Evolutionary conservation across 2,888 invertebrate genomes (phyloP).

Genomic region (Sisyra terminalis): DNA sequence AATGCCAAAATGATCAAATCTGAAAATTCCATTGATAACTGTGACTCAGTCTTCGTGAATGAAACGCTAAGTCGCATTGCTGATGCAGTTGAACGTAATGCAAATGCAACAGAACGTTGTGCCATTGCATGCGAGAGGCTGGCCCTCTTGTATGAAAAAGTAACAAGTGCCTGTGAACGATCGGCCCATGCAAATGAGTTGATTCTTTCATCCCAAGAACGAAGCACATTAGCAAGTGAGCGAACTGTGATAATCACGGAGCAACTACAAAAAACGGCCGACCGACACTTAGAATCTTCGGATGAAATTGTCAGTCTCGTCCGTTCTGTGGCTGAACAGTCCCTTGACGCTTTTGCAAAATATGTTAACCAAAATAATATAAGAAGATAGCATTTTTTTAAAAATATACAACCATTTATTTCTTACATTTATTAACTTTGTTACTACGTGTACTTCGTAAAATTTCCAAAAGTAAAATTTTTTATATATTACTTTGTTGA

Average conservation of each 20-base stretch:
- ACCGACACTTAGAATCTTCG: slow-evolving; percentile 1
- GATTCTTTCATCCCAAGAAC: neutral
- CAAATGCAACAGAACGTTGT: slow-evolving; percentile 2
- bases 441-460: too few species aligned
- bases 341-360: neutral
- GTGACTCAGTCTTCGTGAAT: neutral
- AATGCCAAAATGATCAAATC: neutral
- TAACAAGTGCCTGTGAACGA: slow-evolving; percentile 4
- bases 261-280: neutral
- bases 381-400: slow-evolving; percentile 1
- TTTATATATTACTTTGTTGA: too few species aligned
- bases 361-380: slow-evolving; percentile 1
- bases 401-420: too few species aligned
- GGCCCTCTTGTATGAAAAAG: slow-evolving; percentile 1
- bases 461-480: too few species aligned
- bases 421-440: too few species aligned
- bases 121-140: slow-evolving; percentile 2
- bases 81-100: slow-evolving; percentile 1
- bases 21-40: neutral
- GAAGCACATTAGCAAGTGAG: neutral
- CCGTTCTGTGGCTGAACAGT: slow-evolving; percentile 1
- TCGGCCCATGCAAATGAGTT: neutral
- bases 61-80: slow-evolving; percentile 4
- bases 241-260: neutral
- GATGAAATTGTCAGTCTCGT: slow-evolving; percentile 2